Evolutionary conservation across 2,797 vertebrate species (phyloP).

Genomic region (Naso thynnoides): DNA sequence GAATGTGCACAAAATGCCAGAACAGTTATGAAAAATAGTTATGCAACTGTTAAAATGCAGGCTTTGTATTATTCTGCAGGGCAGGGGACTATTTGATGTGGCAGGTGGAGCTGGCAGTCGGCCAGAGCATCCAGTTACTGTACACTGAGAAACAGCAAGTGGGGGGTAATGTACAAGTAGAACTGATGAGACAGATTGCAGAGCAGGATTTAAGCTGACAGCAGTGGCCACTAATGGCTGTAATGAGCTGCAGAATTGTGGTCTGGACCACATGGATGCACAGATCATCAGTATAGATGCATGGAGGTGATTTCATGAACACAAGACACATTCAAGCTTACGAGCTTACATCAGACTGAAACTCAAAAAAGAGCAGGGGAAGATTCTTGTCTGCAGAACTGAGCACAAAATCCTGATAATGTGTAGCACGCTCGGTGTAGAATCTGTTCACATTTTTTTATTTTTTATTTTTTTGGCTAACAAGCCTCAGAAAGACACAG

Average conservation of each 20-base stretch:
- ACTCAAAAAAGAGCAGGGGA: background rate
- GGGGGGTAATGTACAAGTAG: background rate
- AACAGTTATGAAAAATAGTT: slow-evolving; percentile 48
- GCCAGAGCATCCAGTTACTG: slow-evolving; percentile 4
- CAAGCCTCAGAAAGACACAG: slow-evolving; percentile 18
- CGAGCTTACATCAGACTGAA: background rate
- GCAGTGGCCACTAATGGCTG: background rate
- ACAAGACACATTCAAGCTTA: background rate
- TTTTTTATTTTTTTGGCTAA: too few relatives aligned
- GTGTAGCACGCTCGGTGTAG: background rate
- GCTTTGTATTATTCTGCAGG: slow-evolving; percentile 15
- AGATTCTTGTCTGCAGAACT: background rate
- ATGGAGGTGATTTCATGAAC: background rate
- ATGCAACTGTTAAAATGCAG: slow-evolving; percentile 43
- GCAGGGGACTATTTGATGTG: slow-evolving; percentile 12
- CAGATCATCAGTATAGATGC: background rate
- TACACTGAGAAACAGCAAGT: background rate
- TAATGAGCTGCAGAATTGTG: slow-evolving; percentile 8
- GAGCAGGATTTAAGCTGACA: slow-evolving; percentile 17
- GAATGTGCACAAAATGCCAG: slow-evolving; percentile 29
- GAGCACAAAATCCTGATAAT: slow-evolving; percentile 1
- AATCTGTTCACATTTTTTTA: slow-evolving; percentile 7
- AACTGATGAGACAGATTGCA: slow-evolving; percentile 7
- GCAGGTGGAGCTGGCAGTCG: slow-evolving; percentile 29
- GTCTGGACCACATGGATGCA: slow-evolving; percentile 2